These are phyloP conservation scores for Bubo bubo DNA, from an alignment of 2,113 vertebrate species.

Conservation along the genomic window DNA sequence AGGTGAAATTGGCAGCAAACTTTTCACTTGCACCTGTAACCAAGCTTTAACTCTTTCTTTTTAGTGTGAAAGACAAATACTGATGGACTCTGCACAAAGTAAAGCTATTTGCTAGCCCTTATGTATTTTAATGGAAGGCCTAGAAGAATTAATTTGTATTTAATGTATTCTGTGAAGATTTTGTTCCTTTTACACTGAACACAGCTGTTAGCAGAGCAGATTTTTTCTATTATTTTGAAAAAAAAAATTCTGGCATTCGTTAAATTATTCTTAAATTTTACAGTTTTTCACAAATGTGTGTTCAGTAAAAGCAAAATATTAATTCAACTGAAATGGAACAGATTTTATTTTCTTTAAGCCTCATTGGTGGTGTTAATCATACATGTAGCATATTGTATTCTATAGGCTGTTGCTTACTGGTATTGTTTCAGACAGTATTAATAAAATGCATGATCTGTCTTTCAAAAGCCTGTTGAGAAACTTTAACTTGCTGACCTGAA, in stretches of 20 bases:
- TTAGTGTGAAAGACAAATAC: slow-evolving; percentile 44
- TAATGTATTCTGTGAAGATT: slow-evolving; percentile 26
- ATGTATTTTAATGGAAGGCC: slow-evolving; percentile 57
- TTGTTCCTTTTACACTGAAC: slow-evolving; percentile 62
- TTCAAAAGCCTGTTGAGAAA: slow-evolving; percentile 45
- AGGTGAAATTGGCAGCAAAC: slow-evolving; percentile 93
- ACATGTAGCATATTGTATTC: slow-evolving; percentile 41
- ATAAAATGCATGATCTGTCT: slow-evolving; percentile 55
- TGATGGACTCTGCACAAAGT: slow-evolving; percentile 70
- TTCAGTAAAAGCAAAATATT: slow-evolving; percentile 30
- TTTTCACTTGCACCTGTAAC: slow-evolving; percentile 89
- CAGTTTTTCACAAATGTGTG: slow-evolving; percentile 47
- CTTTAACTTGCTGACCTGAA: neutral
- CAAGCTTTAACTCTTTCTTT: slow-evolving; percentile 76
- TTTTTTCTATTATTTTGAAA: slow-evolving; percentile 64
- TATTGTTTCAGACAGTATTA: slow-evolving; percentile 65
- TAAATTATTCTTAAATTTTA: slow-evolving; percentile 70
- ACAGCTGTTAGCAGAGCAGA: slow-evolving; percentile 53
- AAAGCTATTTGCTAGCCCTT: slow-evolving; percentile 53
- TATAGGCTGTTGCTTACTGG: slow-evolving; percentile 63
- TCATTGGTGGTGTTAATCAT: slow-evolving; percentile 43
- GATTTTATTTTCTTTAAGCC: slow-evolving; percentile 58
- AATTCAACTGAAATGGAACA: slow-evolving; percentile 20
- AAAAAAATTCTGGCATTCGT: slow-evolving; percentile 36
- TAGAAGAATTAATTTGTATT: slow-evolving; percentile 45